Percentiles rank a stretch among this genome's conserved stretches.
phyloP scores from a whole-genome alignment of 2,797 vertebrate species.

The Intellagama lesueurii region DNA sequence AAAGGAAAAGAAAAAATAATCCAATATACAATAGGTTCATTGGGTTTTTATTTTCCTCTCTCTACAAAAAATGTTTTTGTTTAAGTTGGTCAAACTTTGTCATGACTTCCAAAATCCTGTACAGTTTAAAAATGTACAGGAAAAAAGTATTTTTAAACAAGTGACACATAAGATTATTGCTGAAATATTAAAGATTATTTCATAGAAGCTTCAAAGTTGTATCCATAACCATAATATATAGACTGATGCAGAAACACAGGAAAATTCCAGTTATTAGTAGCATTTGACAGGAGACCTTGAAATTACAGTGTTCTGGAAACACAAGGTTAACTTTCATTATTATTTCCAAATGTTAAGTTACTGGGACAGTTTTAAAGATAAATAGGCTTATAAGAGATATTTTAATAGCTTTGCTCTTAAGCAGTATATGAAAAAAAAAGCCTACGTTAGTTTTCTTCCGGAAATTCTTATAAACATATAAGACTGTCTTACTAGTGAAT shows the following conservation, averaged over 20 bases:
- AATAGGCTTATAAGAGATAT: slow-evolving; percentile 74
- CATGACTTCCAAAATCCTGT: slow-evolving; percentile 76
- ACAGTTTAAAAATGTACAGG: slow-evolving; percentile 72
- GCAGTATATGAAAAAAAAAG: slow-evolving; percentile 71
- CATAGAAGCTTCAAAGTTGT: slow-evolving; percentile 76
- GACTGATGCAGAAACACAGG: slow-evolving; percentile 71
- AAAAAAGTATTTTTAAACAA: slow-evolving; percentile 74
- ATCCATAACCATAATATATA: slow-evolving; percentile 74
- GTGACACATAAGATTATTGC: slow-evolving; percentile 76
- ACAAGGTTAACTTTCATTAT: slow-evolving; percentile 73
- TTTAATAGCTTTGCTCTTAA: slow-evolving; percentile 74
- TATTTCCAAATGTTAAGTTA: slow-evolving; percentile 78
- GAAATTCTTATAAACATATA: slow-evolving; percentile 70
- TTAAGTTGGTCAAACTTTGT: slow-evolving; percentile 72
- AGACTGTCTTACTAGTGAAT: slow-evolving; percentile 67
- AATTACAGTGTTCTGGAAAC: slow-evolving; percentile 83
- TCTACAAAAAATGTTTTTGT: slow-evolving; percentile 77
- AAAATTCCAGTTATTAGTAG: slow-evolving; percentile 78
- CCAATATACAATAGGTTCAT: slow-evolving; percentile 75
- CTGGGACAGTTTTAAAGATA: slow-evolving; percentile 73
- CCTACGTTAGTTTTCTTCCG: slow-evolving; percentile 66
- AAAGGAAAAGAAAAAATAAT: slow-evolving; percentile 70
- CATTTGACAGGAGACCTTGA: slow-evolving; percentile 77
- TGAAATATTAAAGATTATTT: slow-evolving; percentile 79
- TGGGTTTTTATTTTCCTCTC: slow-evolving; percentile 74